Evolutionary conservation across 2,113 vertebrate species (phyloP).

Genomic region (Hystrix brachyura): DNA sequence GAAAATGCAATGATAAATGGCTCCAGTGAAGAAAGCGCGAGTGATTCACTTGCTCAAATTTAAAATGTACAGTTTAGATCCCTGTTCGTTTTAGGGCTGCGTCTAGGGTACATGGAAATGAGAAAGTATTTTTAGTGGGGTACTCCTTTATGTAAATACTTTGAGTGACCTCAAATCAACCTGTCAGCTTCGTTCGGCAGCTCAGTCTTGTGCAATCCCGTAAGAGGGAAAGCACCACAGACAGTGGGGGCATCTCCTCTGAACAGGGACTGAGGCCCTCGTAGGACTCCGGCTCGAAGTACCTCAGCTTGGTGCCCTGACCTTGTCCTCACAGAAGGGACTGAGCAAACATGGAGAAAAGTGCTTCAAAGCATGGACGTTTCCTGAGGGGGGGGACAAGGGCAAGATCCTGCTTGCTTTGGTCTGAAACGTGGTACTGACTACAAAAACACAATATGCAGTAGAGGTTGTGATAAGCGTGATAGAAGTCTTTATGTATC

Average conservation of each 20-base stretch:
- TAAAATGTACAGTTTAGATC: constrained; percentile 14
- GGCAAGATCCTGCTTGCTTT: not conserved
- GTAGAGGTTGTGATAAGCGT: not conserved
- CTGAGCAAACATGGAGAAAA: not conserved
- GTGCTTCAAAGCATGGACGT: not conserved
- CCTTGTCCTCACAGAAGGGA: not conserved
- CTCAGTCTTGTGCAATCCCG: not conserved
- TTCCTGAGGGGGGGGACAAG: not conserved
- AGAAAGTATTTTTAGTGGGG: not conserved
- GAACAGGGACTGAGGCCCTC: not conserved
- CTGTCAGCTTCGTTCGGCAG: not conserved
- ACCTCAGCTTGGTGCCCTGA: not conserved
- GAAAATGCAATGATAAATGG: not conserved
- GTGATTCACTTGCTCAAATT: constrained; percentile 4
- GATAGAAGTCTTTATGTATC: not conserved
- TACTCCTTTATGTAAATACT: not conserved
- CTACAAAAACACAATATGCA: not conserved
- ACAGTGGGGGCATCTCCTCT: not conserved
- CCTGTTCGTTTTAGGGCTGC: not conserved
- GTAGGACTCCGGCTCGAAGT: not conserved
- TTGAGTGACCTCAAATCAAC: not conserved
- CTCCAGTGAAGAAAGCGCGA: not conserved
- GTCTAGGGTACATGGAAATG: not conserved
- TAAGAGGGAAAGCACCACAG: not conserved
- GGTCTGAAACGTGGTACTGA: not conserved